A percentile compares a stretch with the other conserved stretches of the same genome.
Evolutionary conservation across 2,797 vertebrate genomes (phyloP).

Genomic region (Varecia variegata): DNA sequence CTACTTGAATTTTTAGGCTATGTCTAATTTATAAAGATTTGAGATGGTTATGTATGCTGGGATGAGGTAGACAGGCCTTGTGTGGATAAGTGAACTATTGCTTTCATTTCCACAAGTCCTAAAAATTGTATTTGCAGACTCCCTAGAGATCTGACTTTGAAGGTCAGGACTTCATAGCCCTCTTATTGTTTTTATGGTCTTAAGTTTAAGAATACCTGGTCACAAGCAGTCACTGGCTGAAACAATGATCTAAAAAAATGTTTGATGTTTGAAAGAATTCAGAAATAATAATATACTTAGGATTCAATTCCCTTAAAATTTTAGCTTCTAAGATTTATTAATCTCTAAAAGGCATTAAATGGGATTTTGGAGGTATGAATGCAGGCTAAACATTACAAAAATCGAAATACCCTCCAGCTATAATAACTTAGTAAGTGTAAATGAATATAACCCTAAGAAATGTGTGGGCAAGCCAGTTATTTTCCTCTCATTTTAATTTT

Average conservation of each 20-base stretch:
- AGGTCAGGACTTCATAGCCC: background rate
- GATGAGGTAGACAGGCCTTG: no score
- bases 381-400: constrained; percentile 28
- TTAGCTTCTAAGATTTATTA: constrained; percentile 49
- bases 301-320: background rate
- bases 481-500: background rate
- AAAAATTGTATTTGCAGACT: constrained; percentile 30
- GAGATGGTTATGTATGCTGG: background rate
- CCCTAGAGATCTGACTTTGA: background rate
- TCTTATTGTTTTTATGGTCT: constrained; percentile 19
- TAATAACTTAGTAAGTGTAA: background rate
- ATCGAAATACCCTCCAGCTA: background rate
- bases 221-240: background rate
- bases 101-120: background rate
- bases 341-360: constrained; percentile 47
- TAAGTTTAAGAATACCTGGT: constrained; percentile 21
- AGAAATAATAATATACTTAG: constrained; percentile 53
- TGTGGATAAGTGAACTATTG: background rate
- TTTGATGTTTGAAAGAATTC: constrained; percentile 57
- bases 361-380: constrained; percentile 38
- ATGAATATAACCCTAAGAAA: constrained; percentile 24
- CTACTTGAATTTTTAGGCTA: background rate
- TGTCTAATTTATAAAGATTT: background rate
- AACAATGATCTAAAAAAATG: constrained; percentile 18
- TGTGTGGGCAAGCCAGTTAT: background rate